Base-by-base conservation (phyloP, 2,113 vertebrate genomes). In the Erpornis zantholeuca region DNA sequence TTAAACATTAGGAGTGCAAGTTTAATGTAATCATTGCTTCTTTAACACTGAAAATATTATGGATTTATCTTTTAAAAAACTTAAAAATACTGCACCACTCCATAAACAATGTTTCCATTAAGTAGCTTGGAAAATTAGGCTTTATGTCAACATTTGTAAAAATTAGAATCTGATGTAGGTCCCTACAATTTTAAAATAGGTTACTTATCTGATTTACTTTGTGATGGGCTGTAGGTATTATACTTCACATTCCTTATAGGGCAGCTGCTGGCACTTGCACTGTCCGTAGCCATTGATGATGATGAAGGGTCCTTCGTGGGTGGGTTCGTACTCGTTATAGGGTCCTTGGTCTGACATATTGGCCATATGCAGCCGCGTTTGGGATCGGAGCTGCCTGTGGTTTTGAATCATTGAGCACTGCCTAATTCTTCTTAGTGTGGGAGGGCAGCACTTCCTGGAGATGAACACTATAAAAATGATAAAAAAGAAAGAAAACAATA, bases 171-270 rank as follows among this genome's bases (percentile, higher is more conserved):
- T 94, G 97, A 94, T 97, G 82, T 91, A 93, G 97, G 97, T 94
- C 95, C 97, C 98, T 97, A 97, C 97, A 93, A 96, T 98, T 95
- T 98, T 98, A 97, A 98, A 98, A 97, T 98, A 98, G 97, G 95
- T 98, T 98, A 98, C 98, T 98, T 98, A 98, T 98, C 98, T 98
- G 98, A 42, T 96, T 90, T 88, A 93, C 83, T 96, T 95, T 96
- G 87, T 71, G 97, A 86, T 95, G 97, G 91, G 38, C 44, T 92
- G 95, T 93, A 49, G 96, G 59, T 92, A 98, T 99, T 98, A 99
- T 98, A 99, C 99, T 99, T 99, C 99, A 98, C 99, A 99, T 99
- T 99, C 99, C 98, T 99, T 99, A 95, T 99, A 99, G 97, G 99
- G 99, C 98, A 99, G 99, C 97, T 99, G 99, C 98, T 99, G 99